A percentile compares a stretch with the other conserved stretches of the same genome.
phyloP scores from a whole-genome alignment of 2,113 vertebrate species.

The Oncorhynchus gorbuscha region DNA sequence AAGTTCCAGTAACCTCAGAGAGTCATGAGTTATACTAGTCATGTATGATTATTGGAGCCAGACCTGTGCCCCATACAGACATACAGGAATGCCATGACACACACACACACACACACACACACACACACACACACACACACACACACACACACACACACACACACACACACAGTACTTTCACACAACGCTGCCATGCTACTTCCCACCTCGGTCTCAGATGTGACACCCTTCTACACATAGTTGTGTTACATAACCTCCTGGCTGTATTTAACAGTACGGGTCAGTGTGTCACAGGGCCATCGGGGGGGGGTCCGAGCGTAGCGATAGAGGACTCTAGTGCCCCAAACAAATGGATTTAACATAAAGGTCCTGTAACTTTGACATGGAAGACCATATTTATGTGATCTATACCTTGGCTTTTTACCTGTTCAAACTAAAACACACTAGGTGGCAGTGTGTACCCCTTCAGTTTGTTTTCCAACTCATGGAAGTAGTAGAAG shows the following conservation, averaged over 20 bases:
- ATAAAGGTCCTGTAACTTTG: too few species aligned
- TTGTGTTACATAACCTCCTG: constrained; percentile 48
- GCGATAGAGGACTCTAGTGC: too few species aligned
- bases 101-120: neutral
- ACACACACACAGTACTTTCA: constrained; percentile 4
- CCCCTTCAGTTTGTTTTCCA: too few species aligned
- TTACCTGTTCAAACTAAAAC: too few species aligned
- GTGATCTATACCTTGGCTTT: too few species aligned
- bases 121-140: neutral
- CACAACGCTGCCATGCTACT: constrained; percentile 40
- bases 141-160: neutral
- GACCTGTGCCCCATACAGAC: neutral
- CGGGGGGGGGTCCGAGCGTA: neutral
- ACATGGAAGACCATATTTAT: too few species aligned
- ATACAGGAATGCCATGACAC: neutral
- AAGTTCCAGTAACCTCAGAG: neutral
- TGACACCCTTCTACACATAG: constrained; percentile 33
- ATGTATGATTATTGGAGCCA: neutral
- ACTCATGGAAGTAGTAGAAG: too few species aligned
- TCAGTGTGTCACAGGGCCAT: constrained; percentile 54
- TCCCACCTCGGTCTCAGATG: constrained; percentile 58
- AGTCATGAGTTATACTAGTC: neutral
- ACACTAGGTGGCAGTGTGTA: too few species aligned
- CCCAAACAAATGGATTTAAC: too few species aligned
- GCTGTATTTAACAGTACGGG: neutral